Base-by-base conservation (phyloP, 2,888 invertebrate genomes). In the Flexamia atlantica region DNA sequence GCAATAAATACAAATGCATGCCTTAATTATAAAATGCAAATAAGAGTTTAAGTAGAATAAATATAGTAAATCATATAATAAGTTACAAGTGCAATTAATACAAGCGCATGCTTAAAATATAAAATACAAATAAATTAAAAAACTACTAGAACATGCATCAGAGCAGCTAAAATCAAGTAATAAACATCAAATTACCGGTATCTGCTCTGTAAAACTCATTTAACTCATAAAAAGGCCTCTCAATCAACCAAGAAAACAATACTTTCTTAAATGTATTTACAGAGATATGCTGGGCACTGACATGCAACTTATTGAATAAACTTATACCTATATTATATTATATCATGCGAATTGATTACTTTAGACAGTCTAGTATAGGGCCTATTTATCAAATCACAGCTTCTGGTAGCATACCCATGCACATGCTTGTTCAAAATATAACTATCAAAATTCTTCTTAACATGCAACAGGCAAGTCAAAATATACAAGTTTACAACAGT, bases 401-500 rank as follows among this genome's bases (percentile, higher is more conserved):
- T 70, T 17, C 70, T 32, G 10, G 70, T 70, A 70, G 7, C 46
- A 46, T 4, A n/a, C 32, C 3, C 70, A 9, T 70, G 70, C 32
- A 70, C 70, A 32, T 70, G 28, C 20, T 32, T 70, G n/a, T n/a
- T 28, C 3, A 28, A n/a, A 17, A n/a, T 32, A 28, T 32, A 32
- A 7, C n/a, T n/a, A 30, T 28, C 32, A n/a, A 70, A n/a, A 12
- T 70, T 70, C 32, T 20, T 32, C 30, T 70, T 70, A 20, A 70
- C 70, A 70, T 46, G 46, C 46, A 46, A 3, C 46, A 46, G 14
- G 17, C 46, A 46, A 46, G 14, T 46, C 12, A 46, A 46, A 46
- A 70, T 70, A 32, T 70, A 70, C 30, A 70, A 32, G n/a, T 70
- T 70, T 12, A 70, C 32, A 7, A 70, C 36, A 28, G 70, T 4